phyloP scores from a whole-genome alignment of 2,888 invertebrate genomes.

The Cosmopolites sordidus region DNA sequence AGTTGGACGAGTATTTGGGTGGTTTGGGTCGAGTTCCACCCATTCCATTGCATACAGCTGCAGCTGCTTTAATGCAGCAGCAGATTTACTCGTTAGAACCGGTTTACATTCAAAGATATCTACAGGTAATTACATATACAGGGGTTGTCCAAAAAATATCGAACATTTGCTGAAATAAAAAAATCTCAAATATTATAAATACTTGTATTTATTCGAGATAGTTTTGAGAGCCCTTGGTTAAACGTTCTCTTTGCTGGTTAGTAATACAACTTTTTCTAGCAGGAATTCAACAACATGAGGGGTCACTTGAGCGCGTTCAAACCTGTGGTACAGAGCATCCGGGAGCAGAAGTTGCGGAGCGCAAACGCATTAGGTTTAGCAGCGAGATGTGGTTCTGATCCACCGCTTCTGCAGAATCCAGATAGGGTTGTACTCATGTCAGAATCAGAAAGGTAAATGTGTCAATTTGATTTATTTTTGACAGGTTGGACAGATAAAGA shows the following conservation, averaged over 20 bases:
- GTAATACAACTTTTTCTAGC: constrained; percentile 30
- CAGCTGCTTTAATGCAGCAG: constrained; percentile 30
- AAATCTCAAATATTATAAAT: too few relatives aligned
- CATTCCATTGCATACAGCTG: constrained; percentile 16
- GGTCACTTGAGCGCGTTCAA: constrained; percentile 59
- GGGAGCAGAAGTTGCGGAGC: constrained; percentile 41
- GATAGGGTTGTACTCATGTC: constrained; percentile 79
- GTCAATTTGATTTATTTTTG: neutral
- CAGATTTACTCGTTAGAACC: constrained; percentile 28
- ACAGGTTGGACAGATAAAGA: too few relatives aligned
- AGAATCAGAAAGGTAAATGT: constrained; percentile 63
- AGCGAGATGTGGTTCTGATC: constrained; percentile 49
- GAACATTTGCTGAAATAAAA: too few relatives aligned
- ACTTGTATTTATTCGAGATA: too few relatives aligned
- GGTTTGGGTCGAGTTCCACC: constrained; percentile 17
- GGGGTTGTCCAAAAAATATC: too few relatives aligned
- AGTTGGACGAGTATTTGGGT: constrained; percentile 54
- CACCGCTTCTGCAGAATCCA: constrained; percentile 79
- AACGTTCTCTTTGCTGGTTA: too few relatives aligned
- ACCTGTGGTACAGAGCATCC: constrained; percentile 51
- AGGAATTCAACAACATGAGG: constrained; percentile 39
- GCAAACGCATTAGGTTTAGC: constrained; percentile 33
- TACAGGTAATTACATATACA: too few relatives aligned
- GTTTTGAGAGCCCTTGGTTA: too few relatives aligned
- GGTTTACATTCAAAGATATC: constrained; percentile 23